Percentiles rank a stretch among this genome's conserved stretches.
These are phyloP conservation scores for Petrocephalus zakoni DNA, from an alignment of 2,113 vertebrate species.

Conservation along the genomic window DNA sequence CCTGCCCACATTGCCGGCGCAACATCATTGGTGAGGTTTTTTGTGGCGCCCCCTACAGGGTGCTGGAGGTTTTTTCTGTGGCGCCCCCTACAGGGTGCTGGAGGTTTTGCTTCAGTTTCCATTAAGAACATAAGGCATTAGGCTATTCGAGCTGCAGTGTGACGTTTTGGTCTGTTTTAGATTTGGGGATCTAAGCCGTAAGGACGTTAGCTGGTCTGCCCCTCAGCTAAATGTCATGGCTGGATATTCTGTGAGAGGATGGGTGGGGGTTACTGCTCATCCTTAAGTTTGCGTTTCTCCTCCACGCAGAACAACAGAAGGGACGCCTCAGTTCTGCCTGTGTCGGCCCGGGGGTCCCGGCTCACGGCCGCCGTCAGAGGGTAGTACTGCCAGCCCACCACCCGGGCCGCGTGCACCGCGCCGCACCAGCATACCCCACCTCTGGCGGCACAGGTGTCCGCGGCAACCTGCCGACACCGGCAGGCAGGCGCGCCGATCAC, in stretches of 20 bases:
- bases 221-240: background rate
- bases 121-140: background rate
- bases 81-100: background rate
- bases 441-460: slow-evolving; percentile 89
- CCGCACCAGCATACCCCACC: slow-evolving; percentile 79
- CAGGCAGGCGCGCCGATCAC: slow-evolving; percentile 79
- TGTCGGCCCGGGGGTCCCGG: slow-evolving; percentile 66
- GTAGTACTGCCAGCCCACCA: slow-evolving; percentile 89
- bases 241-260: background rate
- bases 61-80: slow-evolving; percentile 32
- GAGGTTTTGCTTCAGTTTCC: background rate
- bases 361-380: slow-evolving; percentile 74
- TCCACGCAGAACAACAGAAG: slow-evolving; percentile 81
- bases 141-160: background rate
- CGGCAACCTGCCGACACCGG: slow-evolving; percentile 77
- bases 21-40: slow-evolving; percentile 88
- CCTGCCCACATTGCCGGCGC: slow-evolving; percentile 93
- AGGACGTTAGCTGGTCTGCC: background rate
- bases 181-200: background rate
- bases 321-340: slow-evolving; percentile 71
- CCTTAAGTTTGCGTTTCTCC: background rate
- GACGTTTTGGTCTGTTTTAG: background rate
- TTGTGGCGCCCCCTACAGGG: background rate
- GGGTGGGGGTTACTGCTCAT: background rate
- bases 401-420: slow-evolving; percentile 81